A percentile compares a stretch with the other conserved stretches of the same genome.
phyloP scores from a whole-genome alignment of 2,888 invertebrate genomes.

The Nasonia oneida region DNA sequence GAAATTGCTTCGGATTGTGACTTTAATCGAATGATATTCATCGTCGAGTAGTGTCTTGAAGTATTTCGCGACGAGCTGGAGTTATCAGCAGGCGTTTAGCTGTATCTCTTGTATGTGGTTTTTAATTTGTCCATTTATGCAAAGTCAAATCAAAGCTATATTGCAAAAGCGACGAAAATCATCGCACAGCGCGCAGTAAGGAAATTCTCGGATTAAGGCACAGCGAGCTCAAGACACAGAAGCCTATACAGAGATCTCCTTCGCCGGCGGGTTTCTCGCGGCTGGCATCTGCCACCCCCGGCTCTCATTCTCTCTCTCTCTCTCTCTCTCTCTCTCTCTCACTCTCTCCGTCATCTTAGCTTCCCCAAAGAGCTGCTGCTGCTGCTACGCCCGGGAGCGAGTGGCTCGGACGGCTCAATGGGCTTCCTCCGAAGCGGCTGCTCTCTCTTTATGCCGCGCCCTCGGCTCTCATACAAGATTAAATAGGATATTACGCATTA shows the following conservation, averaged over 20 bases:
- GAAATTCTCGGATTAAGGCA: not conserved
- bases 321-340: slow-evolving; percentile 29
- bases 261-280: slow-evolving; percentile 25
- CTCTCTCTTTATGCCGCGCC: slow-evolving; percentile 71
- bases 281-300: slow-evolving; percentile 59
- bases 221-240: not conserved
- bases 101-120: too few species aligned
- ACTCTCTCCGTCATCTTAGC: slow-evolving; percentile 12
- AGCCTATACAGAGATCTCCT: slow-evolving; percentile 18
- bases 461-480: slow-evolving; percentile 76
- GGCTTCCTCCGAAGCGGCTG: slow-evolving; percentile 32
- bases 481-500: slow-evolving; percentile 77
- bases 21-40: not conserved
- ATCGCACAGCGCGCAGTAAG: not conserved
- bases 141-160: not conserved
- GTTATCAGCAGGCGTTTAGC: too few species aligned
- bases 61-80: too few species aligned
- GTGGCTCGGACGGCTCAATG: slow-evolving; percentile 59
- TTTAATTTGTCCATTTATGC: too few species aligned
- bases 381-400: slow-evolving; percentile 29
- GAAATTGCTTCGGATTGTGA: not conserved
- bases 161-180: not conserved
- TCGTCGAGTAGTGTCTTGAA: not conserved
- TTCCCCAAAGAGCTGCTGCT: slow-evolving; percentile 6
- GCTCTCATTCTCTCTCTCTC: not conserved